phyloP scores from a whole-genome alignment of 2,113 vertebrate species.

The Clarias magur region DNA sequence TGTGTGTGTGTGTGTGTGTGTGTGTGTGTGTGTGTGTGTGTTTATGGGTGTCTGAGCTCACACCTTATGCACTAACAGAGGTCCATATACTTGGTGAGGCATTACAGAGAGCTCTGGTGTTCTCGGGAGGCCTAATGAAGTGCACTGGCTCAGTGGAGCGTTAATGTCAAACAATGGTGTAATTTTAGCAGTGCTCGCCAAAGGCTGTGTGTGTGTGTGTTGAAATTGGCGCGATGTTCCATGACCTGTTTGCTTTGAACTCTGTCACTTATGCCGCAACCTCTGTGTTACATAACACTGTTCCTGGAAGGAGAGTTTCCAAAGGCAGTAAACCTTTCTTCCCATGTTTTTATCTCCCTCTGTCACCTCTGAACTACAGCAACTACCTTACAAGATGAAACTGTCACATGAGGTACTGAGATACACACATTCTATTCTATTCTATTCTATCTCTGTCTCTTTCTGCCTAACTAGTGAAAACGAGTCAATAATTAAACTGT shows the following conservation, averaged over 20 bases:
- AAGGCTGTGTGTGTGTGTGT: neutral
- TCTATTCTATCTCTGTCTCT: neutral
- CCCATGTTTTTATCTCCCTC: constrained; percentile 69
- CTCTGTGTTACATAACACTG: constrained; percentile 34
- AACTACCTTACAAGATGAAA: constrained; percentile 77
- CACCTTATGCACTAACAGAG: neutral
- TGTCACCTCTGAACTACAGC: constrained; percentile 62
- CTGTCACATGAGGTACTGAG: constrained; percentile 73
- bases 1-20: neutral
- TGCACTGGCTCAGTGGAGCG: constrained; percentile 44
- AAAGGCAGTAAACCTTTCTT: constrained; percentile 60
- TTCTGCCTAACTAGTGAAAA: constrained; percentile 1
- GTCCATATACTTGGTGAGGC: neutral
- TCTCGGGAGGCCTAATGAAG: constrained; percentile 33
- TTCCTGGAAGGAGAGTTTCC: constrained; percentile 54
- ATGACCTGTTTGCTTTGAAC: constrained; percentile 36
- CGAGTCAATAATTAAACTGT: neutral
- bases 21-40: neutral
- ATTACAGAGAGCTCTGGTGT: constrained; percentile 23
- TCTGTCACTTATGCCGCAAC: constrained; percentile 19
- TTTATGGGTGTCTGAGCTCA: neutral
- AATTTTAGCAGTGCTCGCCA: constrained; percentile 9
- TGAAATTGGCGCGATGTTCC: neutral
- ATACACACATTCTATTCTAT: constrained; percentile 39
- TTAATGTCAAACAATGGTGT: constrained; percentile 44